phyloP scores from a whole-genome alignment of 2,113 vertebrate species.

The Pandion haliaetus region DNA sequence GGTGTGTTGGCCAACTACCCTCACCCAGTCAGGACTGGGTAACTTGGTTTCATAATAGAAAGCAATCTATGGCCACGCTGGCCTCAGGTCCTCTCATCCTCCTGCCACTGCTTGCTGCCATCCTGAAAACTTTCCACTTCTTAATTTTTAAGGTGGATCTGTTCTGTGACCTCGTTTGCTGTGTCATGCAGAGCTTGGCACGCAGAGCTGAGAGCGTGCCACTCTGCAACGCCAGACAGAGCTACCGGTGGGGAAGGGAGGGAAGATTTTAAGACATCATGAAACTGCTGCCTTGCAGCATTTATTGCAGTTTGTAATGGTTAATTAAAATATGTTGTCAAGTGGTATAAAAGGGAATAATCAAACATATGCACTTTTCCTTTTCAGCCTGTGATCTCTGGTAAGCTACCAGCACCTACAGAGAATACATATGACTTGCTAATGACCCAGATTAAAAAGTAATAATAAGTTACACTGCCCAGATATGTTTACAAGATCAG shows the following conservation, averaged over 20 bases:
- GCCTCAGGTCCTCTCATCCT: background rate
- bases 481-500: constrained; percentile 46
- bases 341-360: background rate
- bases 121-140: background rate
- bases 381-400: background rate
- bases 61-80: background rate
- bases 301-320: background rate
- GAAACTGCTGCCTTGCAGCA: constrained; percentile 12
- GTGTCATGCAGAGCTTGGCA: fast-evolving
- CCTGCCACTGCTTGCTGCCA: background rate
- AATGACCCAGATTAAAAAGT: constrained; percentile 67
- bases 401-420: background rate
- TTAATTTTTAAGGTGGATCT: background rate
- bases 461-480: constrained; percentile 25
- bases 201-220: background rate
- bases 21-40: background rate
- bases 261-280: background rate
- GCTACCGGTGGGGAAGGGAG: background rate
- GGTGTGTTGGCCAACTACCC: background rate
- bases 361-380: background rate
- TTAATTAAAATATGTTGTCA: too few species aligned
- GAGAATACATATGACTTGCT: constrained; percentile 14
- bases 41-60: background rate
- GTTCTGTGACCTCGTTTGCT: background rate
- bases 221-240: background rate